A percentile compares a stretch with the other conserved stretches of the same genome.
Conservation (phyloP, 2,797 vertebrate species). For the Pseudotriccus pelzelni region DNA sequence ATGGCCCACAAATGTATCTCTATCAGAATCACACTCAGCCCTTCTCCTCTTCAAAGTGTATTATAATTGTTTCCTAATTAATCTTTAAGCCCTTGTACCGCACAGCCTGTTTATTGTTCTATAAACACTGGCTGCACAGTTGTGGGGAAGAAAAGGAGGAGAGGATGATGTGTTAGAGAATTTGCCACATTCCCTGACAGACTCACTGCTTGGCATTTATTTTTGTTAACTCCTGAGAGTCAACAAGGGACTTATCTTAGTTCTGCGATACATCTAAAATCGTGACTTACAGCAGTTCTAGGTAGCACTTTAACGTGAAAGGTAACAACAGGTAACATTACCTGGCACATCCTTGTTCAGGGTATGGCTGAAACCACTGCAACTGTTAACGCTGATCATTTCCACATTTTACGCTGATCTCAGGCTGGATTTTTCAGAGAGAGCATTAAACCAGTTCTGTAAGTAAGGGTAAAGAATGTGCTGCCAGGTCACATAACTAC, state of each 20-base stretch:
- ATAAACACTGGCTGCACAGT: constrained; percentile 31
- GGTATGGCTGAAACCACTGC: neutral
- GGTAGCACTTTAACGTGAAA: neutral
- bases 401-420: neutral
- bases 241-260: neutral
- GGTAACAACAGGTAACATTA: neutral
- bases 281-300: neutral
- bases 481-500: neutral
- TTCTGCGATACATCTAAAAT: neutral
- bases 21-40: constrained; percentile 26
- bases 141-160: constrained; percentile 1
- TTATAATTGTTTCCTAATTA: constrained; percentile 65
- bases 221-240: neutral
- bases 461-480: neutral
- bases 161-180: neutral
- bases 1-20: constrained; percentile 32
- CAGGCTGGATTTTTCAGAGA: neutral
- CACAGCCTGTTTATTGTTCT: neutral
- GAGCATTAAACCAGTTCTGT: neutral
- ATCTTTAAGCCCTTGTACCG: constrained; percentile 24
- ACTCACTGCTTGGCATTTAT: neutral
- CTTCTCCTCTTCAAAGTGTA: constrained; percentile 56
- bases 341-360: neutral
- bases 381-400: neutral
- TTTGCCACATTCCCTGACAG: neutral